phyloP scores from a whole-genome alignment of 2,888 invertebrate species.

The Busseola fusca region DNA sequence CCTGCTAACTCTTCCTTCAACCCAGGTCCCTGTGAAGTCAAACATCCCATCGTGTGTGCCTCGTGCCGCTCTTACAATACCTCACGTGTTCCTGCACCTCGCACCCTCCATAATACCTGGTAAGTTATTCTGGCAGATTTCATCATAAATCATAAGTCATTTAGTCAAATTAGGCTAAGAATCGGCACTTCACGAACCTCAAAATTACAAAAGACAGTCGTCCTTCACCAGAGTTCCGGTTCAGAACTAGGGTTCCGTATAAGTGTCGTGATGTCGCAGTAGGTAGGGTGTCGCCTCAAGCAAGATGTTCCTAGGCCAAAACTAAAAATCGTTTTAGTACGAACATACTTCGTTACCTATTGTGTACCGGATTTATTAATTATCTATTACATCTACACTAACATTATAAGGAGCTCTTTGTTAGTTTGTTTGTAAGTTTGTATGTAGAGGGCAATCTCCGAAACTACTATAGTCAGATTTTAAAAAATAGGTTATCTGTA shows the following conservation, averaged over 20 bases:
- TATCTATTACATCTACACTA: too few species aligned
- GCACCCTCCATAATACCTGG: constrained; percentile 79
- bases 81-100: constrained; percentile 76
- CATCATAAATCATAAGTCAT: neutral
- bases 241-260: neutral
- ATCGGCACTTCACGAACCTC: too few species aligned
- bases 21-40: constrained; percentile 67
- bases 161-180: too few species aligned
- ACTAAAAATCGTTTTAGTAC: neutral
- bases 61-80: constrained; percentile 79
- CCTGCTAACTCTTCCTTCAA: neutral
- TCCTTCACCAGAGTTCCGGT: too few species aligned
- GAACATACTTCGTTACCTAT: too few species aligned
- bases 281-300: neutral
- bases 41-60: constrained; percentile 70
- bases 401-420: too few species aligned
- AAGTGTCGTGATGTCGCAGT: neutral
- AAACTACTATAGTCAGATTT: too few species aligned
- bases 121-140: constrained; percentile 42
- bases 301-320: neutral
- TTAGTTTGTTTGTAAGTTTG: too few species aligned
- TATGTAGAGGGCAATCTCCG: too few species aligned
- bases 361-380: too few species aligned
- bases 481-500: too few species aligned
- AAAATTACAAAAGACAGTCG: too few species aligned